Conservation (phyloP, 2,113 vertebrate genomes). For the Chiloscyllium plagiosum region DNA sequence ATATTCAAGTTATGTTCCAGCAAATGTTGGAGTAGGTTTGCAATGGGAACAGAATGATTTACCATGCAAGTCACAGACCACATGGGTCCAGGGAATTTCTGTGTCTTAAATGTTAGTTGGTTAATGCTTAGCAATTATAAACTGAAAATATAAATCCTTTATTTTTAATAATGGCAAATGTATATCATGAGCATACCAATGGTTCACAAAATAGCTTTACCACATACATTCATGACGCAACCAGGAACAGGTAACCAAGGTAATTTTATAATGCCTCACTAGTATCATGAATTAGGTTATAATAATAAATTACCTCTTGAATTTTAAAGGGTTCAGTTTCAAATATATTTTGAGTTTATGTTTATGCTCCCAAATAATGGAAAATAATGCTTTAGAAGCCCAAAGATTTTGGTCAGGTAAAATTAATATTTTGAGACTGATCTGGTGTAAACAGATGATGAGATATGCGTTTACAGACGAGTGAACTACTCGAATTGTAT, state of each 20-base stretch:
- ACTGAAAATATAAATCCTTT: neutral
- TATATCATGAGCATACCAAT: neutral
- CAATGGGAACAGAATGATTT: neutral
- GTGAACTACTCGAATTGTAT: conserved; percentile 3
- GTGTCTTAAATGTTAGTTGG: neutral
- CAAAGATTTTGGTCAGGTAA: conserved; percentile 27
- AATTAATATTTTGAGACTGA: conserved; percentile 25
- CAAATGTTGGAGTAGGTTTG: neutral
- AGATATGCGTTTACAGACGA: conserved; percentile 32
- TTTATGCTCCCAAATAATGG: neutral
- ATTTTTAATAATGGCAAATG: neutral
- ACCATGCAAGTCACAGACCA: neutral
- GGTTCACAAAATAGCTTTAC: neutral
- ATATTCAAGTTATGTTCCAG: neutral
- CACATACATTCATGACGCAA: neutral
- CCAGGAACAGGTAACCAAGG: neutral
- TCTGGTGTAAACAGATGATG: conserved; percentile 18
- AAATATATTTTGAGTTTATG: conserved; percentile 8
- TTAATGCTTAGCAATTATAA: neutral
- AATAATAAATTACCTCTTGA: neutral
- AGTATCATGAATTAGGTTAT: neutral
- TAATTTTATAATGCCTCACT: too few species aligned
- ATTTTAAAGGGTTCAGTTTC: neutral
- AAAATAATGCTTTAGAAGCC: neutral
- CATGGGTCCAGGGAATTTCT: neutral